A percentile compares a stretch with the other conserved stretches of the same genome.
These are phyloP conservation scores for Diacarnus erythraeanus DNA, from an alignment of 37 sponge, comb jelly and placozoan genomes.

Conservation along the genomic window DNA sequence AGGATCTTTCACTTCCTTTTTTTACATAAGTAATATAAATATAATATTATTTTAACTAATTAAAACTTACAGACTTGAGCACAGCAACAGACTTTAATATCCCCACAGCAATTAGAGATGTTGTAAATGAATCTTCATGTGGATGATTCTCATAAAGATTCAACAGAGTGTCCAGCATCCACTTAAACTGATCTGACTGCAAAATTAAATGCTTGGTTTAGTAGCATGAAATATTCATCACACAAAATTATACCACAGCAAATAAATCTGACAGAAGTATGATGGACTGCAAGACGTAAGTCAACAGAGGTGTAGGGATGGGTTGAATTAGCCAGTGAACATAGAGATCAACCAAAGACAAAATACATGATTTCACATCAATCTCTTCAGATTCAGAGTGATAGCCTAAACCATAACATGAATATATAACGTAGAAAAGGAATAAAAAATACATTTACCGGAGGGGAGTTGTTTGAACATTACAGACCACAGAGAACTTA, in stretches of 20 bases:
- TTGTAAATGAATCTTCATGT: slow-evolving; percentile 37
- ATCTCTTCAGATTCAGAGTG: slow-evolving; percentile 36
- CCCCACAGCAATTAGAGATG: slow-evolving; percentile 34
- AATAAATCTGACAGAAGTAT: slow-evolving; percentile 60
- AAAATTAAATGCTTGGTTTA: neutral
- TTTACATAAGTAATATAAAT: no score
- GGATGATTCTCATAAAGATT: slow-evolving; percentile 36
- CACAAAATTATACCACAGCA: slow-evolving; percentile 11
- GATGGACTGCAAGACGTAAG: slow-evolving; percentile 24
- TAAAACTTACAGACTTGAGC: slow-evolving; percentile 55
- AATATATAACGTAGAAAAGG: neutral
- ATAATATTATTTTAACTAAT: neutral
- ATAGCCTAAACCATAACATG: neutral
- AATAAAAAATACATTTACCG: neutral
- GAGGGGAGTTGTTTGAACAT: slow-evolving; percentile 20
- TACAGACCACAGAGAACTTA: slow-evolving; percentile 59
- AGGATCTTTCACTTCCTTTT: slow-evolving; percentile 29
- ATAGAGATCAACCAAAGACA: slow-evolving; percentile 62
- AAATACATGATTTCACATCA: slow-evolving; percentile 56
- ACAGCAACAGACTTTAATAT: slow-evolving; percentile 67
- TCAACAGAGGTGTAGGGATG: slow-evolving; percentile 36
- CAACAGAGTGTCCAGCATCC: slow-evolving; percentile 67
- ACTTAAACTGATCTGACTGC: slow-evolving; percentile 62
- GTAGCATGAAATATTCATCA: neutral
- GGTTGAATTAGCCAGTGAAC: slow-evolving; percentile 56